Conservation (phyloP, 2,113 vertebrate species). For the Tretioscincus oriximinensis region DNA sequence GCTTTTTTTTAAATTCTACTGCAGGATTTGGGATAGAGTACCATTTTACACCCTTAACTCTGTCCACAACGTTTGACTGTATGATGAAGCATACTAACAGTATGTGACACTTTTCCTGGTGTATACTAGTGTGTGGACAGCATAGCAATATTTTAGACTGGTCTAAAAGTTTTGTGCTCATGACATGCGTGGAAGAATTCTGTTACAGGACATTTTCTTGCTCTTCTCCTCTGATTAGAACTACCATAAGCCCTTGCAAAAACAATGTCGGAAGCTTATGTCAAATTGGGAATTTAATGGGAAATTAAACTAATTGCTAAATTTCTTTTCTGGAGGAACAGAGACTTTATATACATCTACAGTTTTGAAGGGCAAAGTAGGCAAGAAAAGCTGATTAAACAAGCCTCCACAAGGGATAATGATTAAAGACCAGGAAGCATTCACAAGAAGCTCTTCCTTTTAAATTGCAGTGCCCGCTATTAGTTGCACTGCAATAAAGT, state of each 20-base stretch:
- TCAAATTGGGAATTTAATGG: neutral
- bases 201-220: neutral
- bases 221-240: neutral
- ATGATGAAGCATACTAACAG: no score
- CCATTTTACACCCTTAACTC: no score
- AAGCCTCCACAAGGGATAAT: neutral
- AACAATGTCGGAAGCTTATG: neutral
- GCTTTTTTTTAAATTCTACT: no score
- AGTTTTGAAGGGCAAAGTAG: neutral
- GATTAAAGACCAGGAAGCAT: constrained; percentile 8
- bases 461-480: neutral
- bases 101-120: no score
- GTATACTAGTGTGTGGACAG: no score
- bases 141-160: no score
- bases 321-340: neutral
- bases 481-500: constrained; percentile 10
- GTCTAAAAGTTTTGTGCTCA: no score
- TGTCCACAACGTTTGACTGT: no score
- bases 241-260: neutral
- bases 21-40: no score
- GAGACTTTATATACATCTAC: neutral
- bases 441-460: neutral
- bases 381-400: neutral
- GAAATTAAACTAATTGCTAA: neutral
- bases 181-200: no score